A percentile compares a stretch with the other conserved stretches of the same genome.
Conservation (phyloP, 2,113 vertebrate species). For the Agapornis roseicollis region DNA sequence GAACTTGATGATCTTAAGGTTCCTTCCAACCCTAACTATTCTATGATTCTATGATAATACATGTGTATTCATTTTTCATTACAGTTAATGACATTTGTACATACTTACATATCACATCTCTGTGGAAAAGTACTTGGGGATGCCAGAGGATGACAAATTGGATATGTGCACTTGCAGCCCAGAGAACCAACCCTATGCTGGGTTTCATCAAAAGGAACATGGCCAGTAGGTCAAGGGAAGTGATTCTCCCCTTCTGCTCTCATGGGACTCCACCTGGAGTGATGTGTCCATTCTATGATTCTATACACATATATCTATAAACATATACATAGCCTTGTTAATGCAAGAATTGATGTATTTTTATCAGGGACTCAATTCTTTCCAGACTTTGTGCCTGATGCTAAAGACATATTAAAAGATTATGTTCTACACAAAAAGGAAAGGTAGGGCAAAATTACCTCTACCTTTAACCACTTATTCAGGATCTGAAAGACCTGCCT, state of each 20-base stretch:
- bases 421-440: not conserved
- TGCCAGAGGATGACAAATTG: not conserved
- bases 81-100: not conserved
- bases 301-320: not conserved
- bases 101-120: not conserved
- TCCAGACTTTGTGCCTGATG: not conserved
- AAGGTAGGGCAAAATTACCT: not conserved
- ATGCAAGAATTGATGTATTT: not conserved
- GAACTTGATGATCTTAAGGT: too few relatives aligned
- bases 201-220: not conserved
- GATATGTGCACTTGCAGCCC: accelerated
- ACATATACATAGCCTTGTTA: not conserved
- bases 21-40: too few relatives aligned
- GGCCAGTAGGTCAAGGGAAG: not conserved
- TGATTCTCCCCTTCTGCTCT: not conserved
- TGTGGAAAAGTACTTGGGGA: not conserved
- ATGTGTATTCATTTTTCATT: not conserved
- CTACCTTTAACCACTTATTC: not conserved
- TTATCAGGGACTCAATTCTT: not conserved
- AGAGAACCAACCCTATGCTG: accelerated
- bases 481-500: not conserved
- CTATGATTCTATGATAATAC: too few relatives aligned
- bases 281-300: not conserved
- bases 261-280: not conserved
- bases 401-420: not conserved